These are phyloP conservation scores for Muscicapa comitata DNA, from an alignment of 2,797 vertebrate genomes.

Conservation along the genomic window DNA sequence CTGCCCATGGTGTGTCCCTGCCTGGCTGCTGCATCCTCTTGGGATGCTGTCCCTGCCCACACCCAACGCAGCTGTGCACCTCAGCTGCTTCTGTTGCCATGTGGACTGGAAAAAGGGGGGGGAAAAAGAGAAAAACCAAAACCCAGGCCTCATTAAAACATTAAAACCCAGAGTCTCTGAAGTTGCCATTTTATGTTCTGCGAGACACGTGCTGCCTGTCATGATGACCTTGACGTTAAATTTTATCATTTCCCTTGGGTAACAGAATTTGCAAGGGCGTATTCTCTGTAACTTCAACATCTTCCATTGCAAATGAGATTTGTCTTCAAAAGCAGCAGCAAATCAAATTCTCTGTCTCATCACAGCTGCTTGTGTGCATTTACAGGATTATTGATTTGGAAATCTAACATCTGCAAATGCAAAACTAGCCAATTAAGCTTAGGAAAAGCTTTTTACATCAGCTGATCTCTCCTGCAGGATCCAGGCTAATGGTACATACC, in stretches of 20 bases:
- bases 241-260: slow-evolving; percentile 45
- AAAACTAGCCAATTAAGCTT: slow-evolving; percentile 7
- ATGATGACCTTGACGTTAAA: slow-evolving; percentile 39
- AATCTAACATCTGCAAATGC: slow-evolving; percentile 44
- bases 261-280: slow-evolving; percentile 28
- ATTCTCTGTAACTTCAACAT: neutral
- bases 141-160: neutral
- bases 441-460: slow-evolving; percentile 7
- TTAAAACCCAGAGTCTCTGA: neutral
- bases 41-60: neutral
- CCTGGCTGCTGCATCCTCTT: neutral
- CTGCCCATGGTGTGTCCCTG: too few species aligned
- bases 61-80: neutral
- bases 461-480: neutral
- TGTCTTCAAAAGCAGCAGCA: slow-evolving; percentile 33
- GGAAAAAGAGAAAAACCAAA: neutral
- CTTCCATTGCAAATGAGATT: slow-evolving; percentile 45
- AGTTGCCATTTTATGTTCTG: neutral
- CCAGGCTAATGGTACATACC: neutral
- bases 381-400: slow-evolving; percentile 31
- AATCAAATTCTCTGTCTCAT: slow-evolving; percentile 46
- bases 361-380: neutral
- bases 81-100: neutral
- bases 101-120: neutral
- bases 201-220: neutral